These are phyloP conservation scores for Takifugu bimaculatus DNA, from an alignment of 2,113 vertebrate genomes.

Conservation along the genomic window DNA sequence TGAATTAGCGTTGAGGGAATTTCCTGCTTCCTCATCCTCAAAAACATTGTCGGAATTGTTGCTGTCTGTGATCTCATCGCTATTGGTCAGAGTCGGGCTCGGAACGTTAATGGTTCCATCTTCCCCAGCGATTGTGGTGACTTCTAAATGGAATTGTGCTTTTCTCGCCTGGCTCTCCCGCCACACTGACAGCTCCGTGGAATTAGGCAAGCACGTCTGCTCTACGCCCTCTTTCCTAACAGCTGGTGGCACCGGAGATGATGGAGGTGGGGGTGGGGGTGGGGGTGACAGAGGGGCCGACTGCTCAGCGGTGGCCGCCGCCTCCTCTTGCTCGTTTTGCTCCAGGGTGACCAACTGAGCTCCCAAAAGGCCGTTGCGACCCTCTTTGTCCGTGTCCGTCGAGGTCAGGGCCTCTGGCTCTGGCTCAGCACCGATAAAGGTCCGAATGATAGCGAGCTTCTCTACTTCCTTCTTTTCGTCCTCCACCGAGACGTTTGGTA, in stretches of 20 bases:
- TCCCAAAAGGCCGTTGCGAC: constrained; percentile 13
- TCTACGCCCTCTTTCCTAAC: neutral
- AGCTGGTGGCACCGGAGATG: constrained; percentile 27
- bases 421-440: constrained; percentile 3
- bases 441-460: constrained; percentile 20
- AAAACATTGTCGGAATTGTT: constrained; percentile 63
- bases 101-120: constrained; percentile 13
- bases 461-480: constrained; percentile 10
- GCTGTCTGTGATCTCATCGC: constrained; percentile 58
- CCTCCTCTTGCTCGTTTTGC: constrained; percentile 14
- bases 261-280: constrained; percentile 45
- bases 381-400: constrained; percentile 15
- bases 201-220: constrained; percentile 6
- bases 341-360: constrained; percentile 5
- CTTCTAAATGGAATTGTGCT: constrained; percentile 10
- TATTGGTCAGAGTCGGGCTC: constrained; percentile 14
- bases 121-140: constrained; percentile 7
- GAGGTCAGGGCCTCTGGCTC: constrained; percentile 14
- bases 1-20: constrained; percentile 18
- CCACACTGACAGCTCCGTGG: neutral
- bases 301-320: constrained; percentile 6
- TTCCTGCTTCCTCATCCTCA: constrained; percentile 46
- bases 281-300: constrained; percentile 49
- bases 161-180: constrained; percentile 8
- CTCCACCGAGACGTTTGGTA: constrained; percentile 31